Evolutionary conservation across 2,797 vertebrate genomes (phyloP).

Genomic region (Mus minutoides): DNA sequence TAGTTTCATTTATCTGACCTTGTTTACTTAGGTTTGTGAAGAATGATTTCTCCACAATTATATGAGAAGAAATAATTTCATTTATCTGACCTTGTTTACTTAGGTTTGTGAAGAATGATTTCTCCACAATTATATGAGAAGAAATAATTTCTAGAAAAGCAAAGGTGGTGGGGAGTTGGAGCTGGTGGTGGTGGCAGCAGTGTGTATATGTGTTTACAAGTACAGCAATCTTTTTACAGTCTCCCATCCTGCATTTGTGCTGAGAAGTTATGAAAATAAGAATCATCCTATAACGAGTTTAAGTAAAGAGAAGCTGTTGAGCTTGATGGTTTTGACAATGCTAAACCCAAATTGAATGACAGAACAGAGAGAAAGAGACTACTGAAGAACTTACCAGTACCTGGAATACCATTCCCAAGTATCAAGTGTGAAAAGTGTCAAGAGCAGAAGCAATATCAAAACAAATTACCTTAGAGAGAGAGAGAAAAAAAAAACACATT

Average conservation of each 20-base stretch:
- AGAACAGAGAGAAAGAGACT: constrained; percentile 68
- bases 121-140: background rate
- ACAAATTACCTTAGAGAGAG: constrained; percentile 90
- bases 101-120: background rate
- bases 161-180: background rate
- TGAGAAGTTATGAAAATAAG: constrained; percentile 91
- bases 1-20: constrained; percentile 33
- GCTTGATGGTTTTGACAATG: constrained; percentile 73
- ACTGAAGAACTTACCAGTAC: constrained; percentile 72
- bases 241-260: constrained; percentile 32
- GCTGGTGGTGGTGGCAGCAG: background rate
- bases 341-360: constrained; percentile 77
- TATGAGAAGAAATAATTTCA: background rate
- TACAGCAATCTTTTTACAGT: background rate
- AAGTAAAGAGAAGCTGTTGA: constrained; percentile 79
- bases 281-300: constrained; percentile 77
- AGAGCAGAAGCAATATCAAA: constrained; percentile 92
- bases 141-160: constrained; percentile 44
- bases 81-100: constrained; percentile 38
- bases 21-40: constrained; percentile 26
- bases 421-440: constrained; percentile 91
- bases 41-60: background rate
- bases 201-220: background rate
- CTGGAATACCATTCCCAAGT: constrained; percentile 88
- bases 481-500: constrained; percentile 87